phyloP scores from a whole-genome alignment of 2,113 vertebrate genomes.

The Saguinus midas region DNA sequence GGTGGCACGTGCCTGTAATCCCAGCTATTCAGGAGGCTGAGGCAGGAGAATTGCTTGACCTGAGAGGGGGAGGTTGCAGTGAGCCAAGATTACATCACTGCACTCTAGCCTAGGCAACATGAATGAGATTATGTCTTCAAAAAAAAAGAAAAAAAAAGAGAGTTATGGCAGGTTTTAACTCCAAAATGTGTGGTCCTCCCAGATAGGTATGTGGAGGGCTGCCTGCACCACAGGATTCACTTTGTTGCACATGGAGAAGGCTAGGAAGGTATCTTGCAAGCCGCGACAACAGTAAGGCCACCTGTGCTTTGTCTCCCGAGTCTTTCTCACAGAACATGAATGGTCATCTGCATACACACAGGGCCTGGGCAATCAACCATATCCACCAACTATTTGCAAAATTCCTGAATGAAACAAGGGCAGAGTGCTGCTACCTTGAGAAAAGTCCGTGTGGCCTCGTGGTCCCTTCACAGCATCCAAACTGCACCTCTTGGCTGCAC shows the following conservation, averaged over 20 bases:
- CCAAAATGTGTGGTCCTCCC: neutral
- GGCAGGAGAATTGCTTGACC: too few relatives aligned
- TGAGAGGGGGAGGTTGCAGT: too few relatives aligned
- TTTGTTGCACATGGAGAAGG: neutral
- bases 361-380: neutral
- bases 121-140: too few relatives aligned
- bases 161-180: neutral
- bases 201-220: neutral
- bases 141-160: too few relatives aligned
- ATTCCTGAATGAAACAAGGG: neutral
- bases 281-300: neutral
- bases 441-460: neutral
- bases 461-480: neutral
- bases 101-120: too few relatives aligned
- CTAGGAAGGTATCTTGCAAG: neutral
- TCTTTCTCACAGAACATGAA: too few relatives aligned
- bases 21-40: too few relatives aligned
- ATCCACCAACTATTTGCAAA: neutral
- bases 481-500: neutral
- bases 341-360: neutral
- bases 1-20: too few relatives aligned
- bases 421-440: too few relatives aligned
- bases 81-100: too few relatives aligned
- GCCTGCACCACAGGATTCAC: neutral
- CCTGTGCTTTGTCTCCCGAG: neutral